These are phyloP conservation scores for Furcifer pardalis DNA, from an alignment of 2,797 vertebrate species.

Conservation along the genomic window DNA sequence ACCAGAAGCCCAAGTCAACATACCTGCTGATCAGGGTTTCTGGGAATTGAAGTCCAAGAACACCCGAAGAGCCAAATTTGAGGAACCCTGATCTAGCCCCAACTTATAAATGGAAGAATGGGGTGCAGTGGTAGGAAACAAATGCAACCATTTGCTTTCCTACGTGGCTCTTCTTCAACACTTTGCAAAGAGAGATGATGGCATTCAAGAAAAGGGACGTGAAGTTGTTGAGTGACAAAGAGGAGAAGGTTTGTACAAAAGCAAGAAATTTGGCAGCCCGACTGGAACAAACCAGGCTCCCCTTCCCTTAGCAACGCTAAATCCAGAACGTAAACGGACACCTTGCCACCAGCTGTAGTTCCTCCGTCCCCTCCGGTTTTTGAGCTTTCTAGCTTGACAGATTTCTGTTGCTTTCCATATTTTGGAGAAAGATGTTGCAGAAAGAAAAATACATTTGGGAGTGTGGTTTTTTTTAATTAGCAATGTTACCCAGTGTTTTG, in stretches of 20 bases:
- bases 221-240: not conserved
- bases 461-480: not conserved
- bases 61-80: too few species aligned
- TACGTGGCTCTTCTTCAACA: conserved; percentile 18
- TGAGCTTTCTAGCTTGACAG: not conserved
- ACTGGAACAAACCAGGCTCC: conserved; percentile 51
- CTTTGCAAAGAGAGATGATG: conserved; percentile 38
- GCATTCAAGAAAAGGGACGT: conserved; percentile 39
- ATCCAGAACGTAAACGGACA: conserved; percentile 61
- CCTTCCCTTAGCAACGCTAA: conserved; percentile 64
- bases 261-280: conserved; percentile 65
- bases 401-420: not conserved
- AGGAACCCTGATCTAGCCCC: too few species aligned
- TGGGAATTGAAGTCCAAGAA: too few species aligned
- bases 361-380: not conserved
- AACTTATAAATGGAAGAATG: too few species aligned
- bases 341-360: not conserved
- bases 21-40: too few species aligned
- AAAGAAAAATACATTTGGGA: not conserved
- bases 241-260: conserved; percentile 47
- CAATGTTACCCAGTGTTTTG: not conserved
- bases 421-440: not conserved
- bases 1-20: too few species aligned
- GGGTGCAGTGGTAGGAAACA: not conserved
- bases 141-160: conserved; percentile 13